Evolutionary conservation across 2,797 vertebrate species (phyloP), one percentile per base, ranked within the genome.

Genomic region (Chelon auratus): DNA sequence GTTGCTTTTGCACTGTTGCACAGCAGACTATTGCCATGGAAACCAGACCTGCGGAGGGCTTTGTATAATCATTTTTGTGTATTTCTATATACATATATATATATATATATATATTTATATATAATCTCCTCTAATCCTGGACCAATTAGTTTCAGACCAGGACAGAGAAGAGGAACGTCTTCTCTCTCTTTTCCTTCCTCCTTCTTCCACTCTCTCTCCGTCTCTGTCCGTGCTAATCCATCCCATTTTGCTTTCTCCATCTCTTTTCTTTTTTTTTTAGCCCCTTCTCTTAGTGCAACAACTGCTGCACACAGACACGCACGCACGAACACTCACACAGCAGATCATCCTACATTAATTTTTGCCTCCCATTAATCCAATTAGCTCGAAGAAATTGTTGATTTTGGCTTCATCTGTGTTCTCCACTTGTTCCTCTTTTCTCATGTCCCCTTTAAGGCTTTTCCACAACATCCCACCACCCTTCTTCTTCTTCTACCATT

Each of bases 141-240:
- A 87, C 92, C 92, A 95, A 95, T 95, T 94, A 94, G 90, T 93
- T 94, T 94, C 89, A 92, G 89, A 88, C 89, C 84, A 85, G 91
- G 89, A 93, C 84, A 78, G 85, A 86, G 60, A 59, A 65, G 77
- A 88, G 72, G 69, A 84, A 85, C 69, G 64, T 73, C 74, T 78
- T 39, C 66, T 74, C 61, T 30, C 50, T 69, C 47, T 39, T 73
- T 59, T 67, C 51, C 22, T 48, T 50, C 15, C 18, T 56, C 40
- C 5, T 58, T 55, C 60, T 63, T 75, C 24, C 10, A 73, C 65
- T 72, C 55, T 52, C 50, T 42, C 42, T 54, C 50, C 13, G 36
- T 69, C 54, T 37, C 37, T 43, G 61, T 68, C 71, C 52, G 3
- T 52, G 51, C 60, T 65, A 80, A 66, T 83, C 39, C 43, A 39